A percentile compares a stretch with the other conserved stretches of the same genome.
Evolutionary conservation across 2,888 invertebrate species (phyloP).

Genomic region (Endotricha flammealis): DNA sequence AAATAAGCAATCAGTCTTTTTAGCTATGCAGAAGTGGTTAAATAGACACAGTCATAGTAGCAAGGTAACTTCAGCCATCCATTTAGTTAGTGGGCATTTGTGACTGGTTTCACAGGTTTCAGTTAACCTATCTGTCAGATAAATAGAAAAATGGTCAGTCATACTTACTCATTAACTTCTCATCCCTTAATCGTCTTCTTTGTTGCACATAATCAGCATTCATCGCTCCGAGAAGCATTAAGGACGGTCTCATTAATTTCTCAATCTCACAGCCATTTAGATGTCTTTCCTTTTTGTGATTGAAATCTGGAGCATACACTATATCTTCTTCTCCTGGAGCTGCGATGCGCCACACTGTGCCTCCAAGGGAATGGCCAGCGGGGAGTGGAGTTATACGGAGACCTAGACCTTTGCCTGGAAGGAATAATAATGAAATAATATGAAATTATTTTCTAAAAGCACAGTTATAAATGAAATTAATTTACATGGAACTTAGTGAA

Average conservation of each 20-base stretch:
- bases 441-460: too few species aligned
- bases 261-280: constrained; percentile 97
- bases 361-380: constrained; percentile 98
- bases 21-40: too few species aligned
- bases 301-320: constrained; percentile 98
- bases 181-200: constrained; percentile 92
- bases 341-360: constrained; percentile 98
- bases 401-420: constrained; percentile 94
- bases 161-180: constrained; percentile 93
- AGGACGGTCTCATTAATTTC: constrained; percentile 91
- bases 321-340: constrained; percentile 99
- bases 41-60: too few species aligned
- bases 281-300: constrained; percentile 99
- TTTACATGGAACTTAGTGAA: too few species aligned
- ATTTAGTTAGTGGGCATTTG: too few species aligned
- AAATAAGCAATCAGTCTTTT: too few species aligned
- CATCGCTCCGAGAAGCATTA: constrained; percentile 96
- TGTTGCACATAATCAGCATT: constrained; percentile 97
- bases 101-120: too few species aligned
- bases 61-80: too few species aligned
- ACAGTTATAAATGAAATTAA: too few species aligned
- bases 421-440: too few species aligned
- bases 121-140: too few species aligned
- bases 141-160: constrained; percentile 1
- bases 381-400: constrained; percentile 96